Conservation (phyloP, 1,140 invertebrate species). For the Caenorhabditis briggsae region DNA sequence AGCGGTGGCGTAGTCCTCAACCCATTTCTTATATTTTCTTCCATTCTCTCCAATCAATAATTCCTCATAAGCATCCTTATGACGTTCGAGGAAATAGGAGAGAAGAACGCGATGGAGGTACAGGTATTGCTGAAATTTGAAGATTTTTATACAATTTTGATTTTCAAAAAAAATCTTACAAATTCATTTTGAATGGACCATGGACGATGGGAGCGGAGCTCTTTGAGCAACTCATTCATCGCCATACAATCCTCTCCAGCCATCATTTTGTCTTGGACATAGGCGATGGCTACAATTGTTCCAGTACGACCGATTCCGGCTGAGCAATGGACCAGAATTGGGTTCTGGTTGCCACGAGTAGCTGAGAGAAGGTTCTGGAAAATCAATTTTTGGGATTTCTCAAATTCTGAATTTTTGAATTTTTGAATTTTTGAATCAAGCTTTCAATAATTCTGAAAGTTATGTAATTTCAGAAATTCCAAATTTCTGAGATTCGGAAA, state of each 20-base stretch:
- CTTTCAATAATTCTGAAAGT: no score
- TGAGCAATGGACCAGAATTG: conserved; percentile 70
- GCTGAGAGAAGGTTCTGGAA: conserved; percentile 59
- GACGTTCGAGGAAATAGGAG: conserved; percentile 58
- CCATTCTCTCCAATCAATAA: conserved; percentile 35
- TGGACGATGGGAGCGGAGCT: conserved; percentile 68
- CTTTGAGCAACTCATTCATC: conserved; percentile 69
- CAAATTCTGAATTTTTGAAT: no score
- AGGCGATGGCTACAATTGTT: conserved; percentile 68
- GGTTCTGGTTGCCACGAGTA: conserved; percentile 69
- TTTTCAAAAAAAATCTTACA: background rate
- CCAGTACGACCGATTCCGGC: conserved; percentile 71
- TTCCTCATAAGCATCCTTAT: conserved; percentile 37
- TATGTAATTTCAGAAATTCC: no score
- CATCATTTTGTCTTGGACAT: conserved; percentile 68
- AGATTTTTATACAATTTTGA: background rate
- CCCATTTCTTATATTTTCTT: conserved; percentile 55
- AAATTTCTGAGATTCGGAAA: no score
- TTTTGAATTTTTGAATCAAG: no score
- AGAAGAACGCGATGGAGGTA: conserved; percentile 62
- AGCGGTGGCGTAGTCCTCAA: conserved; percentile 38
- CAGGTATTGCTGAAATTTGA: conserved; percentile 55
- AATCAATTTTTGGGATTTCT: no score
- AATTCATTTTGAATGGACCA: conserved; percentile 68
- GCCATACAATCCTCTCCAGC: conserved; percentile 65